Percentiles rank a stretch among this genome's conserved stretches.
These are phyloP conservation scores for Ophiodon elongatus DNA, from an alignment of 2,113 vertebrate species.

Conservation along the genomic window DNA sequence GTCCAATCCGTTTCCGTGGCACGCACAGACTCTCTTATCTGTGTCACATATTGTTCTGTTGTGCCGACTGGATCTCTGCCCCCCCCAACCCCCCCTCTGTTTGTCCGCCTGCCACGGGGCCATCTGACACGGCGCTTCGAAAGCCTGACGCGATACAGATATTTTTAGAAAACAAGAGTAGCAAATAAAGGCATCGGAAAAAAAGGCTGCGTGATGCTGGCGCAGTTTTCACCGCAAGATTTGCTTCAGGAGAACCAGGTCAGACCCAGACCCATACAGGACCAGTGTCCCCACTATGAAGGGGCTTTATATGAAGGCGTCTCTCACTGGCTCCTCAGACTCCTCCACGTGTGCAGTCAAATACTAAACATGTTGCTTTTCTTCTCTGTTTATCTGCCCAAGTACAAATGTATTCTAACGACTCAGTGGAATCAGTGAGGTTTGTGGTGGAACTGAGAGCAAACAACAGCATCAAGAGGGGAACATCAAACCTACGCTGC, in stretches of 20 bases:
- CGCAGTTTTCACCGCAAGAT: background rate
- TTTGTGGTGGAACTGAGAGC: no score
- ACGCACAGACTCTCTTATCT: background rate
- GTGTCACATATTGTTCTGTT: background rate
- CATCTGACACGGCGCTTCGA: background rate
- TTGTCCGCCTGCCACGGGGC: background rate
- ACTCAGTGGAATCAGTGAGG: no score
- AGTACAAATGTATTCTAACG: background rate
- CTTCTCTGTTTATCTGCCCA: background rate
- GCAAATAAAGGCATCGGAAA: background rate
- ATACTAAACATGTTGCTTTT: background rate
- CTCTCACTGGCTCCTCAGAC: background rate
- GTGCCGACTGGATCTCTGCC: background rate
- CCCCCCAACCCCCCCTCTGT: no score
- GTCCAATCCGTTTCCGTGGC: constrained; percentile 1
- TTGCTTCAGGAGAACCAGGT: background rate
- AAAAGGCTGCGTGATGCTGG: background rate
- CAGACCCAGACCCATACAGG: background rate
- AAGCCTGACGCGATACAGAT: background rate
- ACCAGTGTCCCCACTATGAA: background rate
- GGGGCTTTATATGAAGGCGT: background rate
- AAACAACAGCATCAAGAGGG: background rate
- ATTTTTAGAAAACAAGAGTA: background rate
- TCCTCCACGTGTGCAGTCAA: background rate
- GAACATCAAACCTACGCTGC: background rate